A percentile compares a stretch with the other conserved stretches of the same genome.
phyloP scores from a whole-genome alignment of 2,113 vertebrate species.

The Phrynosoma blainvillii region DNA sequence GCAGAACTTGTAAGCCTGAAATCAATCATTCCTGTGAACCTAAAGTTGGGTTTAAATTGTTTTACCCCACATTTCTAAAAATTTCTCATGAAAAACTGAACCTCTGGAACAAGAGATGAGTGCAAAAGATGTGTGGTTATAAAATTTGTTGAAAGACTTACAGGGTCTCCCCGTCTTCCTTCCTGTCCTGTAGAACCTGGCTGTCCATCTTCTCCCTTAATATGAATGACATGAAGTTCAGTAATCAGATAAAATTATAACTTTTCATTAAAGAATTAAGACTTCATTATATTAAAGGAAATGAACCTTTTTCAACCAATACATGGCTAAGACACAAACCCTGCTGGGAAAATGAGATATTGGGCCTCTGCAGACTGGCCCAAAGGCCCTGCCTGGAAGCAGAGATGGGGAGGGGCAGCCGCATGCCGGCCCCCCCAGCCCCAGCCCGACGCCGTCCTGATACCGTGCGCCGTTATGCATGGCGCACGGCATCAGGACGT shows the following conservation, averaged over 20 bases:
- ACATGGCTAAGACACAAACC: background rate
- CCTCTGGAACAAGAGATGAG: background rate
- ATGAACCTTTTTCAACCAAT: background rate
- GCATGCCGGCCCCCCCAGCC: too few relatives aligned
- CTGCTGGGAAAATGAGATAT: background rate
- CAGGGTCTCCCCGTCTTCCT: slow-evolving; percentile 75
- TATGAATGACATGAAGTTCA: background rate
- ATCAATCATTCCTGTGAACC: background rate
- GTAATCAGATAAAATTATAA: background rate
- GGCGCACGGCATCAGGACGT: too few relatives aligned
- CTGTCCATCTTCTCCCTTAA: slow-evolving; percentile 77
- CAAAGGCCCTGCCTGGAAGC: too few relatives aligned
- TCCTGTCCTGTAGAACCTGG: slow-evolving; percentile 76
- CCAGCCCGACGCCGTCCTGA: too few relatives aligned
- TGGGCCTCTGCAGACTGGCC: too few relatives aligned
- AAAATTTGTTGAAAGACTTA: slow-evolving; percentile 61
- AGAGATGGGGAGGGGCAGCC: too few relatives aligned
- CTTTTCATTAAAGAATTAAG: background rate
- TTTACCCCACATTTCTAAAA: background rate
- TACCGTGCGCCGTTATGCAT: too few relatives aligned
- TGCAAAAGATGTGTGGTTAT: background rate
- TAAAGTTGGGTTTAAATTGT: background rate
- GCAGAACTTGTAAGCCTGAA: background rate
- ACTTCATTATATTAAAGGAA: background rate
- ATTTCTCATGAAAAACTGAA: background rate